A percentile compares a stretch with the other conserved stretches of the same genome.
Conservation (phyloP, 1,140 invertebrate genomes). For the Oncopodura yosiiana region DNA sequence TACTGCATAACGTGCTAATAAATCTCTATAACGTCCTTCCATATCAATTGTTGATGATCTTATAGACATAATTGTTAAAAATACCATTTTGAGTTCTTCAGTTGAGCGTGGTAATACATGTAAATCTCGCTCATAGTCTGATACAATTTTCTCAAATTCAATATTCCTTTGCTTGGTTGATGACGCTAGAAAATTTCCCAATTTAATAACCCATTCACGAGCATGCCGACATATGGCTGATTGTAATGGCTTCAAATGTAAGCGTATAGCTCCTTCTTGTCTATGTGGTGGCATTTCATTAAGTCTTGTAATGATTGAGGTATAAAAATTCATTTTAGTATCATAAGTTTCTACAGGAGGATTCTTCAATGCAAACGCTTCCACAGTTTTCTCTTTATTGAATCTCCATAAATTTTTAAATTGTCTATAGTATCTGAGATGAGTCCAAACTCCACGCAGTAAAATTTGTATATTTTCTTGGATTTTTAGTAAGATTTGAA, state of each 20-base stretch:
- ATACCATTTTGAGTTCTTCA: slow-evolving; percentile 70
- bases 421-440: slow-evolving; percentile 62
- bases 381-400: slow-evolving; percentile 62
- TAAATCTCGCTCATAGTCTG: slow-evolving; percentile 45
- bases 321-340: slow-evolving; percentile 72
- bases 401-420: slow-evolving; percentile 69
- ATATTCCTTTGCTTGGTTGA: slow-evolving; percentile 44
- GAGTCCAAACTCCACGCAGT: slow-evolving; percentile 51
- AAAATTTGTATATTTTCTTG: slow-evolving; percentile 55
- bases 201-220: slow-evolving; percentile 56
- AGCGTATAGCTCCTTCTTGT: slow-evolving; percentile 32
- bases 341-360: slow-evolving; percentile 65
- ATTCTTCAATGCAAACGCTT: slow-evolving; percentile 61
- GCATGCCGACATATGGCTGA: slow-evolving; percentile 54
- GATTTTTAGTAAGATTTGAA: slow-evolving; percentile 54
- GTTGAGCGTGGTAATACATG: slow-evolving; percentile 61
- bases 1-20: slow-evolving; percentile 17
- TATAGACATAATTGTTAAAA: slow-evolving; percentile 66
- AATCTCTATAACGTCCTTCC: slow-evolving; percentile 28
- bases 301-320: slow-evolving; percentile 61
- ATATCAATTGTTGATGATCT: slow-evolving; percentile 50
- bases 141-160: slow-evolving; percentile 20
- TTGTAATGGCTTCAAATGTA: slow-evolving; percentile 56
- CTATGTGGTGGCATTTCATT: slow-evolving; percentile 38
- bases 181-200: slow-evolving; percentile 52